These are phyloP conservation scores for Zeus faber DNA, from an alignment of 2,113 vertebrate genomes.

Conservation along the genomic window DNA sequence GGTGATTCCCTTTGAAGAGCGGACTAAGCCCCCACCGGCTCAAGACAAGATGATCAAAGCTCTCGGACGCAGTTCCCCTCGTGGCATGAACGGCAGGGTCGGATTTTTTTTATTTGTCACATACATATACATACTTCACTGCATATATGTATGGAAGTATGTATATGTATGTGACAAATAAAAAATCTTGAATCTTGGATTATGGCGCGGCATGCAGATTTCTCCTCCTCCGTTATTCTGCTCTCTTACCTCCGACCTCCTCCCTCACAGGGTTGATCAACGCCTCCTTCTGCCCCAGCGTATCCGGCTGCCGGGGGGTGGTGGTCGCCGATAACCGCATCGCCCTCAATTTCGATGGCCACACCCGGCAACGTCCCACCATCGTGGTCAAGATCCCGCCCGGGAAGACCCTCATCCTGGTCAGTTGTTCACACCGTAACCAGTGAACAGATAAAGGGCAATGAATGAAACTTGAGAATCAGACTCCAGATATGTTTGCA, in stretches of 20 bases:
- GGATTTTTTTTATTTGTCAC: too few species aligned
- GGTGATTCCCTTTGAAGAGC: conserved; percentile 18
- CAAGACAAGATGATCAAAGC: conserved; percentile 38
- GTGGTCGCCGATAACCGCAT: conserved; percentile 76
- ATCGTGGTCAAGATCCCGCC: conserved; percentile 80
- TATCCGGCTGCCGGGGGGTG: conserved; percentile 82
- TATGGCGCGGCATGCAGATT: too few species aligned
- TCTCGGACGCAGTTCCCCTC: conserved; percentile 10
- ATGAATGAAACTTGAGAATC: too few species aligned
- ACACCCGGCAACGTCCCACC: conserved; percentile 65
- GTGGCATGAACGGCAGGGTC: conserved; percentile 9
- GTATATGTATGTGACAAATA: too few species aligned
- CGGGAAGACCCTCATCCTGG: conserved; percentile 81
- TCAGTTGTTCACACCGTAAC: conserved; percentile 66
- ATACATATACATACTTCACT: too few species aligned
- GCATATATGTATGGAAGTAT: too few species aligned
- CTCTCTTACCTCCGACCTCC: background rate
- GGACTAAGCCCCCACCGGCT: conserved; percentile 25
- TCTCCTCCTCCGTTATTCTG: background rate
- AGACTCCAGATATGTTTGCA: too few species aligned
- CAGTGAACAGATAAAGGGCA: too few species aligned
- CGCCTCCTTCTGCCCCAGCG: conserved; percentile 86
- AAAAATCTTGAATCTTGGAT: too few species aligned
- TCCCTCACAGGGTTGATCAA: conserved; percentile 75
- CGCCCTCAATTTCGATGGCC: conserved; percentile 76